Percentiles rank a stretch among this genome's conserved stretches.
phyloP scores from a whole-genome alignment of 2,797 vertebrate genomes.

The Epinephelus coioides region DNA sequence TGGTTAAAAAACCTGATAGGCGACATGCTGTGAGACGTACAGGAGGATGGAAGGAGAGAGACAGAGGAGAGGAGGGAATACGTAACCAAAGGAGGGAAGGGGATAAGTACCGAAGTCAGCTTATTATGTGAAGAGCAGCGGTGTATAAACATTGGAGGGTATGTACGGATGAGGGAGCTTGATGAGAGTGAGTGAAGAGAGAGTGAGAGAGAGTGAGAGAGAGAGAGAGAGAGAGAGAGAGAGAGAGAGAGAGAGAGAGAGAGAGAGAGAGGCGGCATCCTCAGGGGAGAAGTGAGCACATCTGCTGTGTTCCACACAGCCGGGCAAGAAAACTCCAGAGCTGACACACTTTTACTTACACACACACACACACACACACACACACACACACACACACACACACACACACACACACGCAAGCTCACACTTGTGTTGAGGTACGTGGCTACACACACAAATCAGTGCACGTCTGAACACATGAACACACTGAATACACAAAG shows the following conservation, averaged over 20 bases:
- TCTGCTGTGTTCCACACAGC: slow-evolving; percentile 82
- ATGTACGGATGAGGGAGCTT: slow-evolving; percentile 66
- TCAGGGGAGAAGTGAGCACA: slow-evolving; percentile 81
- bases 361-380: slow-evolving; percentile 22
- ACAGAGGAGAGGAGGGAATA: slow-evolving; percentile 36
- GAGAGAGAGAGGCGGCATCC: slow-evolving; percentile 55
- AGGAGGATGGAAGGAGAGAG: slow-evolving; percentile 29
- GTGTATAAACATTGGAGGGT: slow-evolving; percentile 76
- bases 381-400: slow-evolving; percentile 30
- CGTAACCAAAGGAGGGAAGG: slow-evolving; percentile 48
- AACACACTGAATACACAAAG: slow-evolving; percentile 16
- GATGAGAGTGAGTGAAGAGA: slow-evolving; percentile 61
- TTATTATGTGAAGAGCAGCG: slow-evolving; percentile 80
- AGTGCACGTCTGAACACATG: slow-evolving; percentile 17
- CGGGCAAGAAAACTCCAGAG: slow-evolving; percentile 65
- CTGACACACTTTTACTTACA: slow-evolving; percentile 61
- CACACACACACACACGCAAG: slow-evolving; percentile 9
- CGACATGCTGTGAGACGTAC: slow-evolving; percentile 12
- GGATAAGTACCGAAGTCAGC: slow-evolving; percentile 69
- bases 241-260: slow-evolving; percentile 29
- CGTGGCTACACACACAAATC: slow-evolving; percentile 13
- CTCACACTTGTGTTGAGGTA: slow-evolving; percentile 6
- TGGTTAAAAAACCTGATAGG: slow-evolving; percentile 10
- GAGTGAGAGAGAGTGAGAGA: slow-evolving; percentile 19
- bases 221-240: slow-evolving; percentile 24